A percentile compares a stretch with the other conserved stretches of the same genome.
Conservation (phyloP, 2,797 vertebrate genomes). For the Dermochelys coriacea region DNA sequence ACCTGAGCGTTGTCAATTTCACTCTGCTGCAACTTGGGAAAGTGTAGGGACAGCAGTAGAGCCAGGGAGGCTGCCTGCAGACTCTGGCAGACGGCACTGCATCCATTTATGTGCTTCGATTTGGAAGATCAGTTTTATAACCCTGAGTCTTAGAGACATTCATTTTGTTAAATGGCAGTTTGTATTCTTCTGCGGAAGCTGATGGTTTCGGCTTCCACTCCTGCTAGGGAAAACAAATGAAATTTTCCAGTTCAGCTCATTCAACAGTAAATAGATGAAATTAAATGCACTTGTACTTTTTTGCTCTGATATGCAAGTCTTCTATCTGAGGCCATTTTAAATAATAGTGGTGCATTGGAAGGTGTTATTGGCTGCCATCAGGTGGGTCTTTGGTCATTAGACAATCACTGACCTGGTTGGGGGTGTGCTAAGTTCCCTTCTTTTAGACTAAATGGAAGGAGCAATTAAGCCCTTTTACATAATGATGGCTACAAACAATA, state of each 20-base stretch:
- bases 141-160: neutral
- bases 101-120: too few species aligned
- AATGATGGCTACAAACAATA: neutral
- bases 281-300: neutral
- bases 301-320: neutral
- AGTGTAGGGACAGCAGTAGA: neutral
- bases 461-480: neutral
- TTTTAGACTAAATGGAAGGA: neutral
- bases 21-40: neutral
- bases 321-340: neutral
- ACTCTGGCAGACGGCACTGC: neutral
- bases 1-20: neutral
- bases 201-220: neutral
- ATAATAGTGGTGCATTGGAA: neutral
- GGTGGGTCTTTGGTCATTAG: neutral
- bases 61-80: neutral
- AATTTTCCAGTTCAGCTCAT: neutral
- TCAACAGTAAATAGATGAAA: neutral
- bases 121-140: neutral
- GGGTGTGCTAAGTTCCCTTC: neutral
- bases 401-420: neutral
- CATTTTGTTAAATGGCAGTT: neutral
- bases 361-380: neutral
- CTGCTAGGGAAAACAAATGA: neutral
- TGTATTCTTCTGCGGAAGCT: neutral